Percentiles rank a stretch among this genome's conserved stretches.
Conservation (phyloP, 35 echinoderm and acorn worm species). For the Ptychodera flava region DNA sequence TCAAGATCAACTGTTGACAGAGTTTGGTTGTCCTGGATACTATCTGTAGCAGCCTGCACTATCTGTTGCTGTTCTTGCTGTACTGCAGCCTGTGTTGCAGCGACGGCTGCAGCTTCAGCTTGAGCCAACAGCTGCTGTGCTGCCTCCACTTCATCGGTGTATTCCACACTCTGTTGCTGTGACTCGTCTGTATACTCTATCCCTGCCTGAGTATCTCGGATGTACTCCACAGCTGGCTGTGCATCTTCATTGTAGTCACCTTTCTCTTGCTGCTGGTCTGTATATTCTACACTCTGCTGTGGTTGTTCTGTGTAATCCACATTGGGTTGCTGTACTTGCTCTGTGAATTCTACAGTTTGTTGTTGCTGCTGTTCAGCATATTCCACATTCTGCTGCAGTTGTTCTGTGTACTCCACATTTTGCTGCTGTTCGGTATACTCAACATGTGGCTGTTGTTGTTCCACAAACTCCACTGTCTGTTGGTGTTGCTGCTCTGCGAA, state of each 20-base stretch:
- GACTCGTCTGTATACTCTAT: too few relatives aligned
- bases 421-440: background rate
- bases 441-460: background rate
- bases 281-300: background rate
- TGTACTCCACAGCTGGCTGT: background rate
- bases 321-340: too few relatives aligned
- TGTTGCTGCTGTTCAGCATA: background rate
- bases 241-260: background rate
- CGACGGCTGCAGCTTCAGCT: background rate
- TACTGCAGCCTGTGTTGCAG: background rate
- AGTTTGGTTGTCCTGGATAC: background rate
- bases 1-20: background rate
- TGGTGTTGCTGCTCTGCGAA: background rate
- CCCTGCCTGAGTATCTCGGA: too few relatives aligned
- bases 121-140: background rate
- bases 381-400: background rate
- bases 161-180: too few relatives aligned
- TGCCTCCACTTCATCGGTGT: background rate
- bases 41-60: background rate
- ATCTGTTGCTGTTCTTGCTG: background rate
- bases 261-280: background rate
- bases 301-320: too few relatives aligned
- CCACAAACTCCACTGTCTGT: background rate
- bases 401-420: background rate
- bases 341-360: background rate